A percentile compares a stretch with the other conserved stretches of the same genome.
Conservation (phyloP, 2,888 invertebrate genomes). For the Xylota sylvarum region DNA sequence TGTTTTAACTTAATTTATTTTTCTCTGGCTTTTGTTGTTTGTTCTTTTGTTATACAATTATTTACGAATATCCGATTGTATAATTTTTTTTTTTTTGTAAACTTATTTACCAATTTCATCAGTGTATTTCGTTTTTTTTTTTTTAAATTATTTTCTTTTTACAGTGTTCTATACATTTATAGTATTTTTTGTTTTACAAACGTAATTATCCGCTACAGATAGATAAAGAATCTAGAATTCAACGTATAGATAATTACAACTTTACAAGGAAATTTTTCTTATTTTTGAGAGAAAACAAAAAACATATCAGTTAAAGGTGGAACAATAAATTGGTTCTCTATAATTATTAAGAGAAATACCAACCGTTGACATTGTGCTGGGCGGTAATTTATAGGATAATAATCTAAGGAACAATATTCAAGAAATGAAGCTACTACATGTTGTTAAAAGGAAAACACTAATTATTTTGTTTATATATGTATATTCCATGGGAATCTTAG, state of each 20-base stretch:
- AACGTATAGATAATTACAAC: constrained; percentile 39
- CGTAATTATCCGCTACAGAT: constrained; percentile 35
- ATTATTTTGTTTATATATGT: not conserved
- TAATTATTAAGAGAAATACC: not conserved
- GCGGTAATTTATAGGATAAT: constrained; percentile 41
- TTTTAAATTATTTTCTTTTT: constrained; percentile 29
- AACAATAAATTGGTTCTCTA: constrained; percentile 11
- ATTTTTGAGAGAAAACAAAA: not conserved
- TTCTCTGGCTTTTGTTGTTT: too few species aligned
- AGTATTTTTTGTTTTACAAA: constrained; percentile 22
- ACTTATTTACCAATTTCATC: constrained; percentile 7
- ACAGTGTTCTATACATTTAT: constrained; percentile 47
- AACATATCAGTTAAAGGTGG: constrained; percentile 4
- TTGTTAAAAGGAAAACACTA: not conserved
- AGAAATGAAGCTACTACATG: constrained; percentile 8
- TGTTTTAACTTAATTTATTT: constrained; percentile 37
- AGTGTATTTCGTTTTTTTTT: not conserved
- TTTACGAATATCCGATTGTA: constrained; percentile 10
- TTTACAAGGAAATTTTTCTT: constrained; percentile 57
- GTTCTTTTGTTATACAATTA: constrained; percentile 26
- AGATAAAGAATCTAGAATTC: constrained; percentile 56
- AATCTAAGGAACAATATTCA: constrained; percentile 46
- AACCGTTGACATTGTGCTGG: constrained; percentile 50
- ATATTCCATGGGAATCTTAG: constrained; percentile 19
- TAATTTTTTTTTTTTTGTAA: constrained; percentile 10